Base-by-base conservation (phyloP, 2,113 vertebrate genomes). In the Thunnus thynnus region DNA sequence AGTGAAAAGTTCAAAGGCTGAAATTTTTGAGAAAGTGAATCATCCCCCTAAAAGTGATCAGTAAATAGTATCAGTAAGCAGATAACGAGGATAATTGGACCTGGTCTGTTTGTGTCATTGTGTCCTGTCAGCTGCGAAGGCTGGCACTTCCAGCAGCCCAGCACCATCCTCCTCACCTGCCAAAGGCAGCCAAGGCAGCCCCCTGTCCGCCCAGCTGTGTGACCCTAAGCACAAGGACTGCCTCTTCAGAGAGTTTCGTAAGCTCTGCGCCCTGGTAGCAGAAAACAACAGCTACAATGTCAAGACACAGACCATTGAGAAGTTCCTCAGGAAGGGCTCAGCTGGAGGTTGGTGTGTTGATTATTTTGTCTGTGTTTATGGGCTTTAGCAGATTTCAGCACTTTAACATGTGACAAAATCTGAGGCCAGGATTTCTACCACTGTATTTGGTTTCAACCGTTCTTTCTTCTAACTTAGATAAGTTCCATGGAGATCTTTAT, bases 281-380 rank as follows among this genome's bases (percentile, higher is more conserved):
- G 98, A 99, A 3, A 96, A 97, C 80, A 95, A 96, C 4, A 96
- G 98, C 93, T 99, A 99, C 91, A 99, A 99, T 0, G 86, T 90
- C 3, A 99, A 99, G 91, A 99, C 98, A 0, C 97, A 98, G 94
- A 98, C 99, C 76, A 98, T 99, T 76, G 97, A 97, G 74, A 96
- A 97, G 86, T 99, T 98, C 74, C 93, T 99, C 36, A 96, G 63
- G 88, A 99, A 97, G 80, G 98, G 98, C 48, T 94, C 96, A 7
- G 89, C 87, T 6, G 97, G 98, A 96, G 97, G 98, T 99, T 62
- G n/a, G 83, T 74, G 36, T 18, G 1, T 4, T 32, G 0, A 10
- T 22, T 6, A 5, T 3, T 9, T 25, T 17, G 11, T 10, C 1
- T 22, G 22, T 22, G 22, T 22, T 22, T 22, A 22, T 22, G 22